Percentiles rank a stretch among this genome's conserved stretches.
Evolutionary conservation across 2,888 invertebrate genomes (phyloP).

Genomic region (Rhogogaster chlorosoma): DNA sequence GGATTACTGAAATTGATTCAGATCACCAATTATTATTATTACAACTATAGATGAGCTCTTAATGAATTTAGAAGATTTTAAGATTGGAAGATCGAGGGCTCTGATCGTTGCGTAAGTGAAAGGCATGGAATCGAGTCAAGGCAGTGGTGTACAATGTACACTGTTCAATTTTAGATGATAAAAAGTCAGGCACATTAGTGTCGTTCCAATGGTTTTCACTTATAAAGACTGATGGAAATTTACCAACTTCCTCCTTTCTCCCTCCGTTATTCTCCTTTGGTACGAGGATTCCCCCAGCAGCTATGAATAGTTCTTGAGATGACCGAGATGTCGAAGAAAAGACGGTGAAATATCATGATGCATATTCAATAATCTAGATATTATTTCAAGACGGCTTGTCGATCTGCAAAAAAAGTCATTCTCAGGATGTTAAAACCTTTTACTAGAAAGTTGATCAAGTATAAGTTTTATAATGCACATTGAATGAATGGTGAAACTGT

Average conservation of each 20-base stretch:
- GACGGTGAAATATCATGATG: too few relatives aligned
- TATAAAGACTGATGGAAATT: background rate
- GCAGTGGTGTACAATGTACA: background rate
- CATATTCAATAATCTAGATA: background rate
- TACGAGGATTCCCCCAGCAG: background rate
- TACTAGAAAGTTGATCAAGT: conserved; percentile 46
- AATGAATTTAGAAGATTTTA: background rate
- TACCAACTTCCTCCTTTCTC: background rate
- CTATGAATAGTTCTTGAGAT: background rate
- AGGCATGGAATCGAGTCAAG: conserved; percentile 45
- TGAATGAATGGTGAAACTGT: conserved; percentile 41
- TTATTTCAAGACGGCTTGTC: background rate
- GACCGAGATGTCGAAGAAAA: background rate
- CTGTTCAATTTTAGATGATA: conserved; percentile 27
- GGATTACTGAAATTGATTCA: background rate
- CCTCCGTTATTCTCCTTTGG: background rate
- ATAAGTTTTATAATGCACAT: conserved; percentile 41
- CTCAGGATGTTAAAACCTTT: background rate
- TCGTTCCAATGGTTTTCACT: background rate
- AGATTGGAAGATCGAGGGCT: conserved; percentile 11
- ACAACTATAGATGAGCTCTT: background rate
- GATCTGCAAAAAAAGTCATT: background rate
- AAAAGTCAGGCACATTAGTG: background rate
- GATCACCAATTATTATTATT: background rate
- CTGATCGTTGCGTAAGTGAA: conserved; percentile 34